Evolutionary conservation across 2,797 vertebrate genomes (phyloP), one percentile per base, ranked within the genome.

Genomic region (Galago senegalensis): DNA sequence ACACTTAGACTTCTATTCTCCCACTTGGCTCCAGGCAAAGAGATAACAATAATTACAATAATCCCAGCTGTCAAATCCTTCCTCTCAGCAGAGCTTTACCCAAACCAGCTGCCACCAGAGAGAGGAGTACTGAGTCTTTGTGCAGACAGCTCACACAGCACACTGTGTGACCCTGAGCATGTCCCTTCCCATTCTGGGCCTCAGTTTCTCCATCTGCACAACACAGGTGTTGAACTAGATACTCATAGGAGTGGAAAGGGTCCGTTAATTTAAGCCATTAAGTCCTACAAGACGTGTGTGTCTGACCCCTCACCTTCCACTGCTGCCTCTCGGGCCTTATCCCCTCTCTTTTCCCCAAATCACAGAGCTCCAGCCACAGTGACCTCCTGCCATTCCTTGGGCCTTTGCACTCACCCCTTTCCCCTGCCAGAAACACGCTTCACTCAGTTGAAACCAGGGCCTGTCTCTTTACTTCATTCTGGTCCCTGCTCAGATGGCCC

Each of bases 121-220:
- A 40, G 34, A 93, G 17, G 20, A n/a, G 23, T 5, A 4, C 76
- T 27, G 23, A 90, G 58, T 25, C 72, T 29, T 21, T 43, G 60
- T 17, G 12, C 87, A 85, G 10, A 85, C 25, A 72, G 37, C 25
- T 23, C 34, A 65, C 3, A 21, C 23, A 20, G 29, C 65, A 67
- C 65, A 43, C 23, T 1, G 0, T 2, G 21, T 60, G 65, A 61
- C 49, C 49, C 70, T 91, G 27, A n/a, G 16, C 17, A 53, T 37
- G 56, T n/a, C 27, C 46, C 12, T 79, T 58, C 63, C 49, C 77
- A 77, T 91, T 25, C 60, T 56, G 18, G 67, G 20, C 49, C 80
- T 92, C 82, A 58, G 77, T 89, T 49, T 89, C 72, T 25, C 58
- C 73, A 73, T 40, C 58, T 93, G 61, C 53, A 77, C 81, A 53